phyloP scores from a whole-genome alignment of 2,888 invertebrate species.

The Leptogaster cylindrica region DNA sequence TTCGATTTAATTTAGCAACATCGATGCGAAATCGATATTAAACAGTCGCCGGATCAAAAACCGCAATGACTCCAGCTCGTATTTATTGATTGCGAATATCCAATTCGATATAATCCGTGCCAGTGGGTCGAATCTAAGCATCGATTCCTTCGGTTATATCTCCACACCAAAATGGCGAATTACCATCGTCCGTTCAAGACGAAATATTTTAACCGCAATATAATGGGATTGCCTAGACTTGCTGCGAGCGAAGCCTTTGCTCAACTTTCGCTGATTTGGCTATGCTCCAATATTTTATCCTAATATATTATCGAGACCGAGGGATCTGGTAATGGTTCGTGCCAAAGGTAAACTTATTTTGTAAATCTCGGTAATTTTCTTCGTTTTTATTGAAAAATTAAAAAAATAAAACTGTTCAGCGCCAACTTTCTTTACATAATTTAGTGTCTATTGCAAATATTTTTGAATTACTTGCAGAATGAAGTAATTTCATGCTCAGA shows the following conservation, averaged over 20 bases:
- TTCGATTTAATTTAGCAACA: too few relatives aligned
- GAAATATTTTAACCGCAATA: neutral
- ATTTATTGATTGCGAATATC: slow-evolving; percentile 24
- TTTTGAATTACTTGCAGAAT: slow-evolving; percentile 19
- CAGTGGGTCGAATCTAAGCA: slow-evolving; percentile 5
- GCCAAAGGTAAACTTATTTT: slow-evolving; percentile 9
- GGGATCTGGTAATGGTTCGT: neutral
- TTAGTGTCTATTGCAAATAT: neutral
- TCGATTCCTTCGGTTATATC: neutral
- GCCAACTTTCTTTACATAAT: slow-evolving; percentile 15
- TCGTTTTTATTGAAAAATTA: neutral
- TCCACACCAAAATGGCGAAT: neutral
- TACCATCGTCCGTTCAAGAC: neutral
- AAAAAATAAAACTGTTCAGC: neutral
- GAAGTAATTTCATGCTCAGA: slow-evolving; percentile 16
- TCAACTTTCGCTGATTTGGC: slow-evolving; percentile 14
- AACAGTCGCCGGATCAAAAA: neutral
- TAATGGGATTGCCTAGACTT: neutral
- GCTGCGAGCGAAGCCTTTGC: neutral
- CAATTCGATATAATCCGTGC: slow-evolving; percentile 9
- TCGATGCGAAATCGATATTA: too few relatives aligned
- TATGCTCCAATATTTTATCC: slow-evolving; percentile 12
- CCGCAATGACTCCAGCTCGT: neutral
- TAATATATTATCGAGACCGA: slow-evolving; percentile 5
- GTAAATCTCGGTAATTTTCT: slow-evolving; percentile 2